Evolutionary conservation across 2,888 invertebrate genomes (phyloP).

Genomic region (Orthonychiurus folsomi): DNA sequence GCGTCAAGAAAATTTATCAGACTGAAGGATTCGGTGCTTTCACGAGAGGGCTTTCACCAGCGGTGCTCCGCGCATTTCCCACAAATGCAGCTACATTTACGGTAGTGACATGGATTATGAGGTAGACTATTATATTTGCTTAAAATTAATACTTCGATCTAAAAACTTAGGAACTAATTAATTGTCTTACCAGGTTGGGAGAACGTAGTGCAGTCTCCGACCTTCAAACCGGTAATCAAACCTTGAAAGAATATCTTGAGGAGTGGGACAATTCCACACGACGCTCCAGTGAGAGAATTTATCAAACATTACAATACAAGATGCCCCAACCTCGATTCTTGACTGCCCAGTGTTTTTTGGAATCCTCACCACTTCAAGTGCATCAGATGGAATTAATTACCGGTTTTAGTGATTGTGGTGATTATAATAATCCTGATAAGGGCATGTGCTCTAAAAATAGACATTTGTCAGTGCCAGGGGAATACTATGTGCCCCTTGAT

Average conservation of each 20-base stretch:
- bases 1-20: slow-evolving; percentile 59
- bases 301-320: background rate
- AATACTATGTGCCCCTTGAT: too few relatives aligned
- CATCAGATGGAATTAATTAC: too few relatives aligned
- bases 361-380: background rate
- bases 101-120: slow-evolving; percentile 70
- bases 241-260: background rate
- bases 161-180: too few relatives aligned
- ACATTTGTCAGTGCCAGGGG: too few relatives aligned
- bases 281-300: background rate
- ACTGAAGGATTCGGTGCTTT: slow-evolving; percentile 64
- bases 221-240: background rate
- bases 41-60: slow-evolving; percentile 65
- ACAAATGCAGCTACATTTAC: slow-evolving; percentile 87
- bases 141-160: background rate
- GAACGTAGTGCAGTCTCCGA: background rate
- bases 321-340: background rate
- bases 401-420: too few relatives aligned
- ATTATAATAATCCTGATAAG: too few relatives aligned
- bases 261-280: background rate
- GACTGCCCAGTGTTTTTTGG: background rate
- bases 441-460: too few relatives aligned
- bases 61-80: slow-evolving; percentile 78
- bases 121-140: too few relatives aligned
- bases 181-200: background rate